Evolutionary conservation across 2,113 vertebrate genomes (phyloP), one percentile per base, ranked within the genome.

Genomic region (Rhynchopsitta pachyrhyncha): DNA sequence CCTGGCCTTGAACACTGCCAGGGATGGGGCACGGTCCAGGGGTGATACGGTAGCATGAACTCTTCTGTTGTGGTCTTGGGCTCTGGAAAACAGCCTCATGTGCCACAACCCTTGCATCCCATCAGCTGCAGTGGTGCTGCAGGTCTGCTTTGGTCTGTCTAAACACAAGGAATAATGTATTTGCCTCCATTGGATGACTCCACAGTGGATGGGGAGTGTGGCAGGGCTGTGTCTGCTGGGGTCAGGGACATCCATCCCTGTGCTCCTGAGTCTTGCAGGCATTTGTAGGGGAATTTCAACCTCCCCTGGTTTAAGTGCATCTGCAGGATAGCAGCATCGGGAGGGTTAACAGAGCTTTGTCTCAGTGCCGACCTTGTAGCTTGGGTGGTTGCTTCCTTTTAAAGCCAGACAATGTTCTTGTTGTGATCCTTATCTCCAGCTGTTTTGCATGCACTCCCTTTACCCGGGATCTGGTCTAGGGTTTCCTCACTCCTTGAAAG

Each of bases 351-450:
- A 23, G 41, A 75, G 47, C 46, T 78, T 37, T 57, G 35, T 42
- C 50, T 68, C 20, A 11, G 4, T 29, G 59, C 74, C 90, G 41
- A 19, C 49, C 76, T 33, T 17, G 24, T 80, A 37, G 69, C 73
- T 91, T 53, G 42, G 74, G 22, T 42, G 24, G 41, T 73, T 95
- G 86, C 80, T 95, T 92, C 95, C 93, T 94, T 88, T 86, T 95
- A 92, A 95, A 96, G 77, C 83, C 86, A 91, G 86, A 93, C 77
- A n/a, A 14, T 37, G 47, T 53, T 71, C 62, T 68, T 95, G 49
- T 83, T 82, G 57, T 60, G 95, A 94, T 95, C 90, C 83, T 91
- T 95, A 94, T 95, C 95, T 88, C 29, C 10, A 25, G 50, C 82
- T 63, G 88, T 20, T 94, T 92, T 96, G 73, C 81, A 68, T 88